Evolutionary conservation across 2,888 invertebrate species (phyloP).

Genomic region (Drosophila emarginata): DNA sequence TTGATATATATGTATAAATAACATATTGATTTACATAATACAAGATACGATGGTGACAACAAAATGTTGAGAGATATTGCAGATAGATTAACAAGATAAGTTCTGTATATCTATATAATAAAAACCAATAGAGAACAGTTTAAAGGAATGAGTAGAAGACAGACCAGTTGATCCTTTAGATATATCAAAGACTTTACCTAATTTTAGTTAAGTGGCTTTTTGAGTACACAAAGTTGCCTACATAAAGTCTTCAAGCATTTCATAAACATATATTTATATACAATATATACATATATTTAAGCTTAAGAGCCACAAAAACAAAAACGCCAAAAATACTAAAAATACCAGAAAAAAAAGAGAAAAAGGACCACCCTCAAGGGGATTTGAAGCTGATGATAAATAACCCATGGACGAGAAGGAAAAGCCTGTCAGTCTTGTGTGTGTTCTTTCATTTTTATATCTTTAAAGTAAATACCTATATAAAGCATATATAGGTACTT

Average conservation of each 20-base stretch:
- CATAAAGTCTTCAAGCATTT: background rate
- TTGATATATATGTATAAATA: no score
- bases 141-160: no score
- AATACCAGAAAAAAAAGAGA: conserved; percentile 3
- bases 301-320: background rate
- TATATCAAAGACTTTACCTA: background rate
- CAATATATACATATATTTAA: background rate
- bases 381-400: conserved; percentile 18
- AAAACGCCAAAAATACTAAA: background rate
- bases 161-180: background rate
- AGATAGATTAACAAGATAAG: no score
- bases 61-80: no score
- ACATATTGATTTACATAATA: no score
- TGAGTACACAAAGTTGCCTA: background rate
- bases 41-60: no score
- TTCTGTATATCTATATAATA: no score
- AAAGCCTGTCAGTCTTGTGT: conserved; percentile 7
- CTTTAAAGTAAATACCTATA: conserved; percentile 11
- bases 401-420: conserved; percentile 18
- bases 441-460: conserved; percentile 8
- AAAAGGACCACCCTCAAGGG: background rate
- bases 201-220: conserved; percentile 3
- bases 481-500: conserved; percentile 7
- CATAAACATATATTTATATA: background rate
- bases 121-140: no score